Evolutionary conservation across 2,888 invertebrate genomes (phyloP).

Genomic region (Phortica magna): DNA sequence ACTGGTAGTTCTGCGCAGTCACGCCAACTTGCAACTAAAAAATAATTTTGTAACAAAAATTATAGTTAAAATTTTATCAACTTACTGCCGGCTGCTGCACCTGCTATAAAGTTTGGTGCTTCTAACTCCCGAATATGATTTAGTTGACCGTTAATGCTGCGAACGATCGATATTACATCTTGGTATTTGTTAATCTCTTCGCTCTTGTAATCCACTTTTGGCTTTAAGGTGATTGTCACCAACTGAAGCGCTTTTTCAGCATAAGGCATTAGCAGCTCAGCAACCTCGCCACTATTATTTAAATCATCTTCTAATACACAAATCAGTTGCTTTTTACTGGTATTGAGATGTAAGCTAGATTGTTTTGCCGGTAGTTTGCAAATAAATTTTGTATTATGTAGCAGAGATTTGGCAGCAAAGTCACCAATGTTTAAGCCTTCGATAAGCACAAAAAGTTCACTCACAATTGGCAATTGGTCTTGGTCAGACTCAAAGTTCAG

Average conservation of each 20-base stretch:
- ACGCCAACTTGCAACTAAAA: conserved; percentile 73
- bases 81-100: conserved; percentile 75
- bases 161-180: conserved; percentile 70
- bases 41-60: conserved; percentile 16
- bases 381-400: conserved; percentile 57
- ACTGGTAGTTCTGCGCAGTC: conserved; percentile 62
- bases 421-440: conserved; percentile 70
- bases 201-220: conserved; percentile 75
- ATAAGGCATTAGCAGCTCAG: conserved; percentile 67
- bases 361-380: conserved; percentile 64
- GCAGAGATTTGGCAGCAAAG: conserved; percentile 63
- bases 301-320: conserved; percentile 73
- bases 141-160: conserved; percentile 63
- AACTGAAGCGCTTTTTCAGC: conserved; percentile 66
- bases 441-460: conserved; percentile 68
- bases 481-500: conserved; percentile 53
- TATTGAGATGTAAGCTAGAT: conserved; percentile 59
- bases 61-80: background rate
- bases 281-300: conserved; percentile 68
- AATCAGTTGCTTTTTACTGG: conserved; percentile 54
- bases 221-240: conserved; percentile 70
- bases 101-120: conserved; percentile 76
- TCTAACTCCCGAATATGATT: conserved; percentile 63
- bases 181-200: conserved; percentile 65
- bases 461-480: conserved; percentile 42